A percentile compares a stretch with the other conserved stretches of the same genome.
phyloP scores from a whole-genome alignment of 2,113 vertebrate genomes.

The Elachura formosa region DNA sequence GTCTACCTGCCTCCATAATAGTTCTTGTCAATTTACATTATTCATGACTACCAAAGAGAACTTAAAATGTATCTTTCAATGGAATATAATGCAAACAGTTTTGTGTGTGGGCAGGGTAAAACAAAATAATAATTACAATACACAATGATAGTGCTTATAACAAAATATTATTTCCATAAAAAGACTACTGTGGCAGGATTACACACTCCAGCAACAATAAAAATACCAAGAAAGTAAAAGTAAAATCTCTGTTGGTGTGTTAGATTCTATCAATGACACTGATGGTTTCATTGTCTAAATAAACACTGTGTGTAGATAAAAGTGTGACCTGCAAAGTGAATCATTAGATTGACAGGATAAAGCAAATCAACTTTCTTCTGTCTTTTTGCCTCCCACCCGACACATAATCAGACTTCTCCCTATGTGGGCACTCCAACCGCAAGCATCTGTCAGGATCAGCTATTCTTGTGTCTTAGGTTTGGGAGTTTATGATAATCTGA shows the following conservation, averaged over 20 bases:
- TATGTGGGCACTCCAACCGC: constrained; percentile 31
- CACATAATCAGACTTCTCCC: constrained; percentile 35
- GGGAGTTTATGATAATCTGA: constrained; percentile 18
- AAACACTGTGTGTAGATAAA: constrained; percentile 40
- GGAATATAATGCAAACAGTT: constrained; percentile 39
- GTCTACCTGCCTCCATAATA: constrained; percentile 45
- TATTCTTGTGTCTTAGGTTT: constrained; percentile 3
- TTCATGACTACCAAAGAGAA: constrained; percentile 47
- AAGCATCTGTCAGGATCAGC: constrained; percentile 55
- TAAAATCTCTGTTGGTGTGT: neutral
- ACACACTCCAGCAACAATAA: neutral
- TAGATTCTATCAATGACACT: constrained; percentile 25
- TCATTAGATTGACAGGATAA: constrained; percentile 43
- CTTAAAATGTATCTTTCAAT: constrained; percentile 38
- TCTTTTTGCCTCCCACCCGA: constrained; percentile 42
- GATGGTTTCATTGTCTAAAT: constrained; percentile 44
- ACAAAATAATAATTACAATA: constrained; percentile 63
- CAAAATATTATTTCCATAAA: constrained; percentile 50
- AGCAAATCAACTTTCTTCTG: constrained; percentile 47
- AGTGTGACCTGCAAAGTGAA: constrained; percentile 34
- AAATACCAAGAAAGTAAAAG: constrained; percentile 8
- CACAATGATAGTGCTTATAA: neutral
- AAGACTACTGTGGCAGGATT: constrained; percentile 24
- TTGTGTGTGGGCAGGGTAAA: constrained; percentile 48
- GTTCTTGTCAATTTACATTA: constrained; percentile 66